Conservation (phyloP, 2,888 invertebrate genomes). For the Calephelis perditalis region DNA sequence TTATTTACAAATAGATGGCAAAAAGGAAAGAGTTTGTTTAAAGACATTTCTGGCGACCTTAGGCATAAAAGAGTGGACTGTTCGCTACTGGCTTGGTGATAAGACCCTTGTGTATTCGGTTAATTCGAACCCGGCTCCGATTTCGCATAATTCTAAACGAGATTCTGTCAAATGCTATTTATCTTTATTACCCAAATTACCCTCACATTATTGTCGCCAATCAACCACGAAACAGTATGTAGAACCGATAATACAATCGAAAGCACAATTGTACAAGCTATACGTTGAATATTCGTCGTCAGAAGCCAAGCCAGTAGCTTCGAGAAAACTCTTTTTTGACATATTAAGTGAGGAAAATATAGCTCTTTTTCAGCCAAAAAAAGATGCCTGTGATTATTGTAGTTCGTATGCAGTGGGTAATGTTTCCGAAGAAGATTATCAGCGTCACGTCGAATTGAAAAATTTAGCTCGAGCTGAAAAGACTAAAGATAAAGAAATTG, state of each 20-base stretch:
- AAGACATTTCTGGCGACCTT: too few relatives aligned
- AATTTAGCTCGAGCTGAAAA: constrained; percentile 30
- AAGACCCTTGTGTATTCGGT: too few relatives aligned
- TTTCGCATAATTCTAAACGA: constrained; percentile 12
- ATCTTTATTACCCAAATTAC: background rate
- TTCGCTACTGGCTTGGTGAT: too few relatives aligned
- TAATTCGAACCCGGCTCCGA: constrained; percentile 16
- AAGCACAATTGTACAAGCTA: too few relatives aligned
- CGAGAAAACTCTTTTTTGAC: constrained; percentile 23
- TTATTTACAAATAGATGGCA: too few relatives aligned
- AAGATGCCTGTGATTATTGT: constrained; percentile 25
- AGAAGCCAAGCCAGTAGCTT: constrained; percentile 13
- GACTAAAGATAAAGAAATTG: constrained; percentile 29
- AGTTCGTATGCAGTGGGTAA: constrained; percentile 32
- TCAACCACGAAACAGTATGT: constrained; percentile 1
- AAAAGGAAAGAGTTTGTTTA: too few relatives aligned
- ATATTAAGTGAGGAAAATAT: constrained; percentile 32
- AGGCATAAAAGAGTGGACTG: too few relatives aligned
- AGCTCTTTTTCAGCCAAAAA: constrained; percentile 29
- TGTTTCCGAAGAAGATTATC: constrained; percentile 15
- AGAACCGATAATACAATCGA: too few relatives aligned
- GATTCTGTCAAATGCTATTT: constrained; percentile 12
- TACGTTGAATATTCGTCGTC: too few relatives aligned
- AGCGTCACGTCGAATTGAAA: constrained; percentile 26
- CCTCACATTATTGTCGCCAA: background rate